Evolutionary conservation across 2,888 invertebrate species (phyloP).

Genomic region (Tinea pellionella): DNA sequence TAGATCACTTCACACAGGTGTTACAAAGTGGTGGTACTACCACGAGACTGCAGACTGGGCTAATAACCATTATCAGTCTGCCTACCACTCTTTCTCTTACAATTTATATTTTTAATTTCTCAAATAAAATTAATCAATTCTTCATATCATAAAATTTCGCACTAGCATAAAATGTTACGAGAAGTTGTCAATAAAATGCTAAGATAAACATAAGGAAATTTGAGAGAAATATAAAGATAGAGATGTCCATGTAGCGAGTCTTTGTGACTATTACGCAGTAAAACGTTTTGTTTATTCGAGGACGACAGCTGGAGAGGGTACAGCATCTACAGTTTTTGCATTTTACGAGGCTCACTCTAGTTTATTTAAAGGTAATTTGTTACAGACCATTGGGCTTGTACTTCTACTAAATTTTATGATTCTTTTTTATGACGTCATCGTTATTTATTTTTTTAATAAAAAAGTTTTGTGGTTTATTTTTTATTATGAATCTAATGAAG

Average conservation of each 20-base stretch:
- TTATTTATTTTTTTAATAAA: no score
- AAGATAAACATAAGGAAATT: neutral
- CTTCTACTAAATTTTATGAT: neutral
- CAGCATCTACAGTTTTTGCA: constrained; percentile 16
- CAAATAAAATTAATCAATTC: no score
- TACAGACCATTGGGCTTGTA: neutral
- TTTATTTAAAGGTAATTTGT: constrained; percentile 9
- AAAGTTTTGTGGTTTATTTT: no score
- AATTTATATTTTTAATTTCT: no score
- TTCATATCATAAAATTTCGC: no score
- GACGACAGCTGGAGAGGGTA: constrained; percentile 29
- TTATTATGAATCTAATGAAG: no score
- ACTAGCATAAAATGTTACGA: no score
- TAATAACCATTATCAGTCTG: no score
- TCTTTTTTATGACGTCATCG: neutral
- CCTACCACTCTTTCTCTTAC: no score
- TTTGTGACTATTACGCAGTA: constrained; percentile 21
- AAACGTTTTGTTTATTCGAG: constrained; percentile 39
- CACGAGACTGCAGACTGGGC: no score
- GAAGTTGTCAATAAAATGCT: neutral
- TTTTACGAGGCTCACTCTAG: neutral
- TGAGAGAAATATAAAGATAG: neutral
- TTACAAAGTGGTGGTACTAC: no score
- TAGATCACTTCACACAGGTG: no score
- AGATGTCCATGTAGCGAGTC: neutral